Percentiles rank a stretch among this genome's conserved stretches.
Evolutionary conservation across 2,113 vertebrate genomes (phyloP).

Genomic region (Gallinago paraguaiae): DNA sequence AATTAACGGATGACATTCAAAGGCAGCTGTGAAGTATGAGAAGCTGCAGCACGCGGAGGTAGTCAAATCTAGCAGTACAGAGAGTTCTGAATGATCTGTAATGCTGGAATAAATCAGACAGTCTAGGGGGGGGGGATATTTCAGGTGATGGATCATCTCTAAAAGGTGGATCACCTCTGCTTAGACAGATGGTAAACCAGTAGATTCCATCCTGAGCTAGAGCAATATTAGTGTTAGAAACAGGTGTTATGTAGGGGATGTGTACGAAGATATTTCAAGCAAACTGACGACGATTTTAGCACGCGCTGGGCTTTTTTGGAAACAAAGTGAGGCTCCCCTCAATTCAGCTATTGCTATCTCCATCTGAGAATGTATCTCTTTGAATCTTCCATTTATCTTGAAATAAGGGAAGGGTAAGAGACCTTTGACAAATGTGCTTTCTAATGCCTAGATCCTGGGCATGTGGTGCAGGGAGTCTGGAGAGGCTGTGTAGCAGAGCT

Average conservation of each 20-base stretch:
- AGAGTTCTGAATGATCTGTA: conserved; percentile 62
- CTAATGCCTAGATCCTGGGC: not conserved
- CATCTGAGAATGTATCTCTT: not conserved
- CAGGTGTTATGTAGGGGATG: not conserved
- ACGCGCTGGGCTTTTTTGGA: not conserved
- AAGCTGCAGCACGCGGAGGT: conserved; percentile 54
- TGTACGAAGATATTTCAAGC: not conserved
- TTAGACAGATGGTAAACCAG: not conserved
- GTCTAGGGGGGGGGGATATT: not conserved
- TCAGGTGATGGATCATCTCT: not conserved
- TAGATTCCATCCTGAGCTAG: not conserved
- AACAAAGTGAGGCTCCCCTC: not conserved
- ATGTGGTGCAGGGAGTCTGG: not conserved
- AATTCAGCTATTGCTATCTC: not conserved
- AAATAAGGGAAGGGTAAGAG: not conserved
- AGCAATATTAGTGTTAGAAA: not conserved
- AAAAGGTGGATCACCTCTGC: not conserved
- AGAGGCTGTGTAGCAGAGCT: not conserved
- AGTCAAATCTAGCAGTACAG: conserved; percentile 63
- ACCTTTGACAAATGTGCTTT: not conserved
- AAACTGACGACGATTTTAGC: not conserved
- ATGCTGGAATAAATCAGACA: conserved; percentile 46
- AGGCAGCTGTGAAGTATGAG: conserved; percentile 69
- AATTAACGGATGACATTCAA: conserved; percentile 71
- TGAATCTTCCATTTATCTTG: not conserved